phyloP scores from a whole-genome alignment of 2,113 vertebrate genomes.

The Podarcis raffonei region DNA sequence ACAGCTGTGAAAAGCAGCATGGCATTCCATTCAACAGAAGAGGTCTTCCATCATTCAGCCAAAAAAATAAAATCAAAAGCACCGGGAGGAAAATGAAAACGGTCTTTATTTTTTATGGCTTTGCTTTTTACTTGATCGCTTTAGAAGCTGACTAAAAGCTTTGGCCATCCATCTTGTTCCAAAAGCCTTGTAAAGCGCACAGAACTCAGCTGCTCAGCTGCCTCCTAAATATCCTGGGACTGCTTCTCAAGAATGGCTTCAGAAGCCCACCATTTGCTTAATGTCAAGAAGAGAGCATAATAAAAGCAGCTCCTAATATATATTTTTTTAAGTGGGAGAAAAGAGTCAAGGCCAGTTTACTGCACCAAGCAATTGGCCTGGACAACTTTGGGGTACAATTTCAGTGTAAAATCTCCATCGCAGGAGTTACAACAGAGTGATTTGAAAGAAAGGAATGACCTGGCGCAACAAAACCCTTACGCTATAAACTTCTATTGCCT shows the following conservation, averaged over 20 bases:
- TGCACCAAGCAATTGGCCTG: background rate
- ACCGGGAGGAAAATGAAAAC: constrained; percentile 73
- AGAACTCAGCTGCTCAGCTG: constrained; percentile 44
- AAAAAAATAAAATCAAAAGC: constrained; percentile 58
- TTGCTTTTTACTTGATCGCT: constrained; percentile 59
- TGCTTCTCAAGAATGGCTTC: constrained; percentile 16
- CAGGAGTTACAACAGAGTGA: no score
- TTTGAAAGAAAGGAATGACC: no score
- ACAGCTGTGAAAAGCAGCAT: constrained; percentile 69
- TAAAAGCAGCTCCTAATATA: background rate
- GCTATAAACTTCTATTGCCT: no score
- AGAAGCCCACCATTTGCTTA: background rate
- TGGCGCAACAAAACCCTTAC: no score
- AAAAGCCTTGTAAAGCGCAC: constrained; percentile 44
- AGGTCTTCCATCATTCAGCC: constrained; percentile 39
- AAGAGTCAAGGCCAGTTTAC: background rate
- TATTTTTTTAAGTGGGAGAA: background rate
- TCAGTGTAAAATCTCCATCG: no score
- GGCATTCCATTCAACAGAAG: constrained; percentile 59
- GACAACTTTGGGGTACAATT: no score
- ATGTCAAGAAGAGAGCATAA: background rate
- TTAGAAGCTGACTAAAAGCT: constrained; percentile 42
- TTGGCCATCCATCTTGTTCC: constrained; percentile 2
- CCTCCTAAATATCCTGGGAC: background rate
- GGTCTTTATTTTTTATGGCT: constrained; percentile 62